These are phyloP conservation scores for Microcaecilia unicolor DNA, from an alignment of 2,797 vertebrate genomes.

Conservation along the genomic window DNA sequence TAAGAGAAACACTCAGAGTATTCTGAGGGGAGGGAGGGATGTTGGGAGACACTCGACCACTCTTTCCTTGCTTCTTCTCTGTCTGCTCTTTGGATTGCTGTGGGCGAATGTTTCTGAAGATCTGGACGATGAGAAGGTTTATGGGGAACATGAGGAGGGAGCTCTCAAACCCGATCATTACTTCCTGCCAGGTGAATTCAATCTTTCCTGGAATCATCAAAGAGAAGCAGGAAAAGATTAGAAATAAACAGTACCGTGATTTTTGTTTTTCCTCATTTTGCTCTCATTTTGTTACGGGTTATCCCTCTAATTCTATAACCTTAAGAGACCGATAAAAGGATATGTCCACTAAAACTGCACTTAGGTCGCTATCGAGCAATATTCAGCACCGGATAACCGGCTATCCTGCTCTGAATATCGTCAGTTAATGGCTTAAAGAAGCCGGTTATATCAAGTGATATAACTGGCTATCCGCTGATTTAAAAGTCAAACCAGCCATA, in stretches of 20 bases:
- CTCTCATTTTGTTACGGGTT: neutral
- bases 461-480: too few species aligned
- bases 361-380: too few species aligned
- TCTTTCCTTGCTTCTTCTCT: conserved; percentile 53
- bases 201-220: conserved; percentile 64
- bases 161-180: conserved; percentile 89
- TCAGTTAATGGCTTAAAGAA: too few species aligned
- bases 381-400: too few species aligned
- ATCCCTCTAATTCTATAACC: too few species aligned
- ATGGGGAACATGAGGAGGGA: conserved; percentile 94
- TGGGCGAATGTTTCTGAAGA: conserved; percentile 76
- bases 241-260: neutral
- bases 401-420: too few species aligned
- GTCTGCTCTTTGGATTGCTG: conserved; percentile 22
- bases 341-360: too few species aligned
- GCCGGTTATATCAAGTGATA: too few species aligned
- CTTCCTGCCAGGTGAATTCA: conserved; percentile 91
- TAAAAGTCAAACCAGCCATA: too few species aligned
- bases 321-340: too few species aligned
- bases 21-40: conserved; percentile 38
- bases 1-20: conserved; percentile 53
- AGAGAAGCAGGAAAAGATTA: neutral
- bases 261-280: too few species aligned
- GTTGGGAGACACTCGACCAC: conserved; percentile 47
- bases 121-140: conserved; percentile 89